phyloP scores from a whole-genome alignment of 2,113 vertebrate species.

The Melanotaenia duboulayi region DNA sequence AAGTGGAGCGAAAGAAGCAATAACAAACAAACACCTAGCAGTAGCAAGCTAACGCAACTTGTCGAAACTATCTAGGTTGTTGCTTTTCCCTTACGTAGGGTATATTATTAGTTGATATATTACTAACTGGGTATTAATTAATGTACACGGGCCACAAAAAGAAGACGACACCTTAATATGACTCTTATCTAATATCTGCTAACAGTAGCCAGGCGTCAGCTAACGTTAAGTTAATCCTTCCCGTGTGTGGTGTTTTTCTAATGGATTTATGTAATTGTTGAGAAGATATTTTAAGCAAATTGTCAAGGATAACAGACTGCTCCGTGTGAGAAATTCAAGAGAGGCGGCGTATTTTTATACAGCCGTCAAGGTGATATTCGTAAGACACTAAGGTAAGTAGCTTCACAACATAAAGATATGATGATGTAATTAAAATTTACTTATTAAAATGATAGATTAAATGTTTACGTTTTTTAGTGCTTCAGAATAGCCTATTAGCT shows the following conservation, averaged over 20 bases:
- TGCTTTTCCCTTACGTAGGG: neutral
- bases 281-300: neutral
- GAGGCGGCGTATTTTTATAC: neutral
- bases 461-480: too few relatives aligned
- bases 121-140: neutral
- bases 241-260: constrained; percentile 11
- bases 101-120: neutral
- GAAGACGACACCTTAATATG: neutral
- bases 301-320: neutral
- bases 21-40: constrained; percentile 61
- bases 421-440: neutral
- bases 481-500: too few relatives aligned
- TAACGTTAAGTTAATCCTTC: constrained; percentile 55
- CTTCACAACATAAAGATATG: neutral
- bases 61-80: too few relatives aligned
- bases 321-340: constrained; percentile 4
- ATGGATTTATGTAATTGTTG: neutral
- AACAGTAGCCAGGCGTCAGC: constrained; percentile 39
- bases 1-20: constrained; percentile 25
- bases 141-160: neutral
- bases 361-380: constrained; percentile 1
- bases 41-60: constrained; percentile 13
- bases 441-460: too few relatives aligned
- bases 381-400: constrained; percentile 19
- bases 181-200: constrained; percentile 38